A percentile compares a stretch with the other conserved stretches of the same genome.
phyloP scores from a whole-genome alignment of 1,140 invertebrate genomes.

The Theocolax elegans region DNA sequence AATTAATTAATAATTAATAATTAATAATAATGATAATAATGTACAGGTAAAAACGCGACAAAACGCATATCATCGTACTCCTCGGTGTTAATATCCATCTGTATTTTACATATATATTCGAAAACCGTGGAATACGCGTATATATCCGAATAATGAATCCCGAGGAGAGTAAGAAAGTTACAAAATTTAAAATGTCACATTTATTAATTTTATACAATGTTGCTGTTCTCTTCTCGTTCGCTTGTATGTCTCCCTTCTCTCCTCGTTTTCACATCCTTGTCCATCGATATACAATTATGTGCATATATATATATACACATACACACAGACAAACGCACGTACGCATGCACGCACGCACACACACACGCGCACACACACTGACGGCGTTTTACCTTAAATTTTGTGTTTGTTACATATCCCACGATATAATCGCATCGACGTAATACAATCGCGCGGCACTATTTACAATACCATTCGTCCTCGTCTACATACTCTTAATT shows the following conservation, averaged over 20 bases:
- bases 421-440: slow-evolving; percentile 11
- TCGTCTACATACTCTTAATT: slow-evolving; percentile 47
- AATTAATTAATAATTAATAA: too few species aligned
- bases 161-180: neutral
- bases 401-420: neutral
- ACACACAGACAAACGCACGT: too few species aligned
- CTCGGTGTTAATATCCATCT: neutral
- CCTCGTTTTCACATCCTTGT: too few species aligned
- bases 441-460: slow-evolving; percentile 40
- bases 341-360: too few species aligned
- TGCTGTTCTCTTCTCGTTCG: slow-evolving; percentile 6
- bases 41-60: slow-evolving; percentile 22
- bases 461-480: slow-evolving; percentile 58
- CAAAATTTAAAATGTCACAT: slow-evolving; percentile 34
- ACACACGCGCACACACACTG: too few species aligned
- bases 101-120: too few species aligned
- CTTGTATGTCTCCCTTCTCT: slow-evolving; percentile 4
- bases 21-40: slow-evolving; percentile 24
- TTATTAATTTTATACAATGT: slow-evolving; percentile 19
- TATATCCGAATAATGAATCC: neutral
- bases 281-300: too few species aligned
- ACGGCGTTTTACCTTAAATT: too few species aligned
- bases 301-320: slow-evolving; percentile 9
- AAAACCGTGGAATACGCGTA: slow-evolving; percentile 4
- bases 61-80: neutral